Base-by-base conservation (phyloP, 2,797 vertebrate species). In the Acipenser transmontanus region DNA sequence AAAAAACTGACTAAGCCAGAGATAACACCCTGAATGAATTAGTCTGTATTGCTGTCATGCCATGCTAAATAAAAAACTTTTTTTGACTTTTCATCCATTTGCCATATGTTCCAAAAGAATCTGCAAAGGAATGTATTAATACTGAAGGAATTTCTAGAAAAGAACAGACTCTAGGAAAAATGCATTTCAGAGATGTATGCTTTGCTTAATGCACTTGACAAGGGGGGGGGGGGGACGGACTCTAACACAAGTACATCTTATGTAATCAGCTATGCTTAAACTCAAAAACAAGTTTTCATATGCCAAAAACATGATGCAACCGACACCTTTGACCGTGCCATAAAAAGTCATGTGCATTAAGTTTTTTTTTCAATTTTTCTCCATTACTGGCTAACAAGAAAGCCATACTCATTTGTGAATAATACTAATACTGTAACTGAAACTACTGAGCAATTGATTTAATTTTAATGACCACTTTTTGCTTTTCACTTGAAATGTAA, bases 11-110 rank as follows among this genome's bases (percentile, higher is more conserved):
- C 64, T 54, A 20, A 51, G 13, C 51, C 8, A 66, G 64, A 9
- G 64, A 66, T 56, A 47, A 66, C 64, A 66, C 52, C 64, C 52
- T 17, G 9, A 49, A 56, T 13, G 47, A 57, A 66, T 59, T 56
- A 66, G 56, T 66, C 64, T 66, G 52, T 13, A 8, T 47, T 47
- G 52, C 20, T 17, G 64, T 66, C 64, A 66, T 47, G 47, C 48
- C 52, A 14, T 7, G 47, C 64, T 7, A n/a, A 4, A 9, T 7
- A 12, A 11, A 13, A 13, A 1, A 8, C 3, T 8, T 48, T 20
- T 17, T 7, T 13, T 1, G 6, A 47, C 50, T 59, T 13, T 9
- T 47, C 52, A 57, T 59, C 64, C 64, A 17, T 47, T 34, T 13
- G 14, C 20, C 64, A 54, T 66, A 57, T 59, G 51, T 34, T 66